Evolutionary conservation across 2,797 vertebrate genomes (phyloP), one percentile per base, ranked within the genome.

Genomic region (Hybognathus amarus): DNA sequence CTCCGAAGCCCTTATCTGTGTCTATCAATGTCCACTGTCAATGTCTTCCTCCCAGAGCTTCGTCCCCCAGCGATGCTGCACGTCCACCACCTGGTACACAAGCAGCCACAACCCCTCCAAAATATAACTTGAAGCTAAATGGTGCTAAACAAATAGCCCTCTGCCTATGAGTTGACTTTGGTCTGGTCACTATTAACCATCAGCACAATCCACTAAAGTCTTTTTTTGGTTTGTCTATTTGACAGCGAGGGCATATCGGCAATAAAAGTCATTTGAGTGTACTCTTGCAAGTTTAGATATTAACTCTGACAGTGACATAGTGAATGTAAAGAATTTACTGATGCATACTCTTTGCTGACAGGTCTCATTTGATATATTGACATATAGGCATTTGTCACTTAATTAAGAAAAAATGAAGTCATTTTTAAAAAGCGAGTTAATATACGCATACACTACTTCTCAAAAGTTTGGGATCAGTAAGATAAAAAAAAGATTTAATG

Each of bases 41-140:
- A 94, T 87, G 88, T 91, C 87, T 92, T 92, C 84, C 89, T 93
- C 90, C 90, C 78, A 82, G 88, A 89, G 91, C 89, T 85, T 88
- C 47, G 86, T 92, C 94, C 93, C 83, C 88, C 85, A 91, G 94
- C 90, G 88, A 92, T 86, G 94, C 94, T 91, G 59, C 80, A 27
- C n/a, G 80, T 82, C 85, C 87, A 74, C 93, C 95, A 95, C 93
- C 94, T 95, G 94, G 93, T 94, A 93, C 94, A 93, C 90, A 76
- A 80, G 75, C 90, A 68, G 50, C n/a, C 30, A 9, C 71, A 40
- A 33, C 50, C 38, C 84, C 76, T 85, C 84, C 71, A 85, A 89
- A 87, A 87, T 45, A 89, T 68, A 90, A 91, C 70, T 82, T 85
- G 56, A 84, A 84, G 85, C 85, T 64, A 81, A 84, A 82, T 38